These are phyloP conservation scores for Drosophila biarmipes DNA, from an alignment of 1,140 invertebrate genomes.

Conservation along the genomic window DNA sequence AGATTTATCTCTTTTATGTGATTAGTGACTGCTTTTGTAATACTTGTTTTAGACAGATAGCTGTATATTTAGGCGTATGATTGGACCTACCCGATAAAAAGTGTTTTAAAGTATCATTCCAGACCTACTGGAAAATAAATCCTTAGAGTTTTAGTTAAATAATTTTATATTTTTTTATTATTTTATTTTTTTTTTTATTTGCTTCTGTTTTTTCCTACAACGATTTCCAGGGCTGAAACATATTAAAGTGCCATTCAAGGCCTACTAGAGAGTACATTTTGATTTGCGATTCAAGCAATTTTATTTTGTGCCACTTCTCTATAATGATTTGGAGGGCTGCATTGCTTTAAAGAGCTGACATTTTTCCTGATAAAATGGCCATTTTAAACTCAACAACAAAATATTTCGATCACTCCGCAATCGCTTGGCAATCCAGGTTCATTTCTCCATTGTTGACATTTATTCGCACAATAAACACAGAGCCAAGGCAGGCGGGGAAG, in stretches of 20 bases:
- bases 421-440: conserved; percentile 26
- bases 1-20: conserved; percentile 8
- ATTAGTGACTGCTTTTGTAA: conserved; percentile 20
- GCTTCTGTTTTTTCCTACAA: not conserved
- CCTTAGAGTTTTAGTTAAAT: not conserved
- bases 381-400: not conserved
- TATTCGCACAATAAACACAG: conserved; percentile 65
- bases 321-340: not conserved
- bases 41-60: conserved; percentile 7
- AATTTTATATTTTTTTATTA: not conserved
- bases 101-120: not conserved
- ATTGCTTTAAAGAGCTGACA: not conserved
- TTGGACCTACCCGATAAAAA: not conserved
- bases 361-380: not conserved
- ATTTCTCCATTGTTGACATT: conserved; percentile 58
- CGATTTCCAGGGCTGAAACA: not conserved
- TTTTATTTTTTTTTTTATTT: too few relatives aligned
- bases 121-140: not conserved
- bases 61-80: conserved; percentile 11
- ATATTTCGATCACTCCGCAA: conserved; percentile 22
- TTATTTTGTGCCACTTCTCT: not conserved
- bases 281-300: too few relatives aligned
- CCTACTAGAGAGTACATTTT: too few relatives aligned
- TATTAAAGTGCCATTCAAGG: not conserved
- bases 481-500: conserved; percentile 32